Evolutionary conservation across 2,888 invertebrate species (phyloP).

Genomic region (Augiades crinisus): DNA sequence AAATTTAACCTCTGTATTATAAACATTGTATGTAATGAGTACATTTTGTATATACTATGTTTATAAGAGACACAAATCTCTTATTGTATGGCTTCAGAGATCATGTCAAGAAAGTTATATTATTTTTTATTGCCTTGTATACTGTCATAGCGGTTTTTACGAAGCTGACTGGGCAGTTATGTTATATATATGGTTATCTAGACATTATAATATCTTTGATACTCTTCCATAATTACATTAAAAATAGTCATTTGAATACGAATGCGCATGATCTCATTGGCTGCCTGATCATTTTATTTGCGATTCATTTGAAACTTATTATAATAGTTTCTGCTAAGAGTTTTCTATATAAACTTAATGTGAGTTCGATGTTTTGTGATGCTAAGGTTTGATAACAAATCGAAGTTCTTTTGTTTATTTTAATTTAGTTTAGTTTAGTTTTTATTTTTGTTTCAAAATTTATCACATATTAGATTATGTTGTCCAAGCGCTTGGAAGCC

Average conservation of each 20-base stretch:
- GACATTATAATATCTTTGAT: no score
- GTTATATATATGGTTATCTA: no score
- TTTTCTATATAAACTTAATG: background rate
- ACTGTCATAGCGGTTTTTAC: no score
- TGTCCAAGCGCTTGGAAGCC: slow-evolving; percentile 3
- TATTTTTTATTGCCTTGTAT: no score
- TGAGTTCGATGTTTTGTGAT: background rate
- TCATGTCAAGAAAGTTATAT: no score
- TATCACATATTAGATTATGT: background rate
- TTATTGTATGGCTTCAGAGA: no score
- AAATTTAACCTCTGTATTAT: no score
- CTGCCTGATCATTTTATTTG: slow-evolving; percentile 60
- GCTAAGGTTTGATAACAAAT: background rate
- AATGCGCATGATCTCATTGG: slow-evolving; percentile 37
- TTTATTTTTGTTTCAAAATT: background rate
- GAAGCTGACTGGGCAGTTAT: no score
- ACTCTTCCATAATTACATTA: background rate
- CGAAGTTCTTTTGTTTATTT: background rate
- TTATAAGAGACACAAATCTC: no score
- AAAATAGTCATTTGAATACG: background rate
- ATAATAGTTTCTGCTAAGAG: background rate
- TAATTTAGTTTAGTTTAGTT: background rate
- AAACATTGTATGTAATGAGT: no score
- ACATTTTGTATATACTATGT: no score
- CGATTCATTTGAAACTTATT: slow-evolving; percentile 26